Evolutionary conservation across 2,888 invertebrate species (phyloP).

Genomic region (Sinhomidia bicolor): DNA sequence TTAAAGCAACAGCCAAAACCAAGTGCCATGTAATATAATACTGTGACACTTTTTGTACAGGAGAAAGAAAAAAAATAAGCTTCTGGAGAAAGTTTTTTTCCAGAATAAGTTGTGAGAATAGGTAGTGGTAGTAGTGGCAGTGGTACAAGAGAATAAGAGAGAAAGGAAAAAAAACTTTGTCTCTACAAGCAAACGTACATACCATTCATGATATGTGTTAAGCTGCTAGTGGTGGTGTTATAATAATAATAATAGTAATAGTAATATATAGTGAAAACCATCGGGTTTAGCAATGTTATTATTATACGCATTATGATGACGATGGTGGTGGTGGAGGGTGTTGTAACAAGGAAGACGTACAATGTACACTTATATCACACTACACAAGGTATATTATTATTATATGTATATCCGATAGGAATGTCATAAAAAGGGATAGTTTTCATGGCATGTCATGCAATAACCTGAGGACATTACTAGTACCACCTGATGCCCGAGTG

Average conservation of each 20-base stretch:
- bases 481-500: conserved; percentile 64
- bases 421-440: conserved; percentile 65
- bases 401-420: conserved; percentile 7
- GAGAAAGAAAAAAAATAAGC: neutral
- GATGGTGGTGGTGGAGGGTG: neutral
- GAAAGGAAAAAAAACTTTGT: neutral
- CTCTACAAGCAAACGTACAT: neutral
- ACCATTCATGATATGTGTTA: neutral
- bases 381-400: too few relatives aligned
- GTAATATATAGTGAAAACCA: neutral
- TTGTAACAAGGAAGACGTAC: neutral
- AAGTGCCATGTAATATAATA: conserved; percentile 53
- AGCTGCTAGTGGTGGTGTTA: neutral
- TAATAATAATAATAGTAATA: neutral
- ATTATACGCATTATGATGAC: neutral
- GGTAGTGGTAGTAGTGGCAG: neutral
- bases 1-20: conserved; percentile 59
- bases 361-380: too few relatives aligned
- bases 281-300: neutral
- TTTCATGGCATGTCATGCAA: conserved; percentile 66
- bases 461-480: conserved; percentile 66
- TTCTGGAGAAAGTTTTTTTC: neutral
- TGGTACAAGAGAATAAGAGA: neutral
- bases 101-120: neutral
- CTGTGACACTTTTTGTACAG: conserved; percentile 41